These are phyloP conservation scores for Pachyuromys duprasi DNA, from an alignment of 2,797 vertebrate genomes.

Conservation along the genomic window DNA sequence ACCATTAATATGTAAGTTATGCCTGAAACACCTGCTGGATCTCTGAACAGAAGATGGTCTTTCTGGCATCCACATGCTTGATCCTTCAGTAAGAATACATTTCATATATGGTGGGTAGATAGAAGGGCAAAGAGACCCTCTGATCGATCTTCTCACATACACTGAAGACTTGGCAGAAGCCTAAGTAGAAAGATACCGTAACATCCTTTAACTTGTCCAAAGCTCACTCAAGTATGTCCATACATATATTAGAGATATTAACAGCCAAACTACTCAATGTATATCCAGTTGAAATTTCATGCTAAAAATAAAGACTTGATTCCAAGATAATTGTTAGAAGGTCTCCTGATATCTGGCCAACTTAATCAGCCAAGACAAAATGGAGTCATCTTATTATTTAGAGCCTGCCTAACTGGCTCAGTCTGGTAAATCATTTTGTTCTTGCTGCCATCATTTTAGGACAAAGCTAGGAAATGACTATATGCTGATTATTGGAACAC, in stretches of 20 bases:
- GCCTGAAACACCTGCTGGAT: background rate
- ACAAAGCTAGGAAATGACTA: constrained; percentile 53
- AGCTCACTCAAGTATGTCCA: background rate
- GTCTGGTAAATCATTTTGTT: constrained; percentile 61
- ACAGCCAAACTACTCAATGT: constrained; percentile 29
- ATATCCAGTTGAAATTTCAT: constrained; percentile 28
- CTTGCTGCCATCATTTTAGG: constrained; percentile 42
- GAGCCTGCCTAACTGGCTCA: constrained; percentile 39
- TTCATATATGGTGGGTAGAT: background rate
- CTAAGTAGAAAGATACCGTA: background rate
- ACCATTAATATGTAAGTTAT: background rate
- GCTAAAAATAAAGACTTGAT: constrained; percentile 59
- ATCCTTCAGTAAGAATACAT: background rate
- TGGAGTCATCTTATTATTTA: constrained; percentile 43
- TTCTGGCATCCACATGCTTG: background rate
- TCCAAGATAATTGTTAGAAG: constrained; percentile 56
- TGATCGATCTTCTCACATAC: background rate
- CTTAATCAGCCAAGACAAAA: constrained; percentile 58
- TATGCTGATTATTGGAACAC: constrained; percentile 29
- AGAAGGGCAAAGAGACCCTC: background rate
- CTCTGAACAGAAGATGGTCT: background rate
- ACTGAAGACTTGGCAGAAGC: background rate
- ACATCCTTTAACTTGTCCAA: constrained; percentile 1
- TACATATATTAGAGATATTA: constrained; percentile 10
- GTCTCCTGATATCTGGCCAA: constrained; percentile 60